Base-by-base conservation (phyloP, 2,797 vertebrate species). In the Podargus strigoides region DNA sequence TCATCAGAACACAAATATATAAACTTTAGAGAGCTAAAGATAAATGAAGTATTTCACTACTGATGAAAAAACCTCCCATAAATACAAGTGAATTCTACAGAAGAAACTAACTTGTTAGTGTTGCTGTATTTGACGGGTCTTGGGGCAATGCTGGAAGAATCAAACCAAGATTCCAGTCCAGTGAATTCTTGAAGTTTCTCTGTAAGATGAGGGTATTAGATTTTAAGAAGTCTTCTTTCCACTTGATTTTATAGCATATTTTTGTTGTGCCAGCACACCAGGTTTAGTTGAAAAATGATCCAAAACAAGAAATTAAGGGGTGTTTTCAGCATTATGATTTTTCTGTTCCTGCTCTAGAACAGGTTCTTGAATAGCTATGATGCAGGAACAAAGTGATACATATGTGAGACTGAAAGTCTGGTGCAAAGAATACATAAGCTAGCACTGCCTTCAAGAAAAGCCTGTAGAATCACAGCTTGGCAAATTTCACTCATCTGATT, bases 81-180 rank as follows among this genome's bases (percentile, higher is more conserved):
- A 68, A 32, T 55, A 2, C 27, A 82, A 79, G 14, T 36, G 9
- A 91, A 67, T 39, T 58, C 7, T 24, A 58, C 17, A 53, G 14
- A 32, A 44, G 63, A 77, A 27, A 24, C 2, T 3, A 72, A 46
- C 10, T 1, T 26, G 2, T n/a, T 56, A 34, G 1, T 12, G 0
- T 9, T 37, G 4, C 7, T 76, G 9, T 60, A 24, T 46, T 70
- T 59, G 20, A 59, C 39, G 42, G 21, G 12, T 62, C 8, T 20
- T 64, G 13, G 3, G 18, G 22, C 91, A 72, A 59, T 47, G 7
- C 30, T 78, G 32, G 41, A 80, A 75, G 46, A 87, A 68, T 4
- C 2, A 58, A 87, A 63, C 2, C 3, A 73, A 58, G 18, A 37
- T 14, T 73, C 5, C 11, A 66, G 14, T 41, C 3, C 9, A 76